phyloP scores from a whole-genome alignment of 2,113 vertebrate genomes.

The Amia ocellicauda region DNA sequence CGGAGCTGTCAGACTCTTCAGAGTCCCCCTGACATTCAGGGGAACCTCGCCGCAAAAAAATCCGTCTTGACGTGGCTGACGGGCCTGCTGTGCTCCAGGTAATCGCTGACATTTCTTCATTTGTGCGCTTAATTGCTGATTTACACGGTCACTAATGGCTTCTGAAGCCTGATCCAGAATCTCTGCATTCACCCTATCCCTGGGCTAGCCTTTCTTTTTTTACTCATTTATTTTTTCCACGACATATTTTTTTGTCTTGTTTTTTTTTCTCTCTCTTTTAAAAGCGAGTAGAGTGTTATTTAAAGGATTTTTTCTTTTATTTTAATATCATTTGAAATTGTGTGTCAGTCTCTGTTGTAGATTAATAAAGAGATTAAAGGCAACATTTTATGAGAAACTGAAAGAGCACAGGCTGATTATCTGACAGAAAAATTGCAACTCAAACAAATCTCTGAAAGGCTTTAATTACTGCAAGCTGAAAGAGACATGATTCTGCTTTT shows the following conservation, averaged over 20 bases:
- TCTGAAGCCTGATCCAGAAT: slow-evolving; percentile 44
- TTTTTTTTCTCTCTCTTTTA: not conserved
- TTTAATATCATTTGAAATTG: too few species aligned
- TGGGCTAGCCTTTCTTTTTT: slow-evolving; percentile 44
- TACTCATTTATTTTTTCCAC: slow-evolving; percentile 39
- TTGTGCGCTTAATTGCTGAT: slow-evolving; percentile 60
- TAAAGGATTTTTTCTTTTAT: too few species aligned
- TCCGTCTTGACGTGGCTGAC: slow-evolving; percentile 34
- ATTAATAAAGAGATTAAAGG: too few species aligned
- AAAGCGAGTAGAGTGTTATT: too few species aligned
- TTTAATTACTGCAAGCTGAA: too few species aligned
- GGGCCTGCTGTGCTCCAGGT: slow-evolving; percentile 42
- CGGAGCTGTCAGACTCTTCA: slow-evolving; percentile 32
- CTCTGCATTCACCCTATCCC: slow-evolving; percentile 43
- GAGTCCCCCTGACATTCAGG: slow-evolving; percentile 31
- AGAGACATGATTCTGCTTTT: too few species aligned
- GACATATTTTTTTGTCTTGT: slow-evolving; percentile 4
- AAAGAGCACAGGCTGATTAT: too few species aligned
- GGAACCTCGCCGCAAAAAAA: slow-evolving; percentile 11
- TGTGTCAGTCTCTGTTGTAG: too few species aligned
- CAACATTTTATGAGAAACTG: too few species aligned
- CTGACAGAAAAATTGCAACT: too few species aligned
- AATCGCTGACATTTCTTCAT: slow-evolving; percentile 57
- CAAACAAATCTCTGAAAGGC: too few species aligned
- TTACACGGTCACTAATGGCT: slow-evolving; percentile 49